Evolutionary conservation across 1,140 invertebrate genomes (phyloP).

Genomic region (Apis florea): DNA sequence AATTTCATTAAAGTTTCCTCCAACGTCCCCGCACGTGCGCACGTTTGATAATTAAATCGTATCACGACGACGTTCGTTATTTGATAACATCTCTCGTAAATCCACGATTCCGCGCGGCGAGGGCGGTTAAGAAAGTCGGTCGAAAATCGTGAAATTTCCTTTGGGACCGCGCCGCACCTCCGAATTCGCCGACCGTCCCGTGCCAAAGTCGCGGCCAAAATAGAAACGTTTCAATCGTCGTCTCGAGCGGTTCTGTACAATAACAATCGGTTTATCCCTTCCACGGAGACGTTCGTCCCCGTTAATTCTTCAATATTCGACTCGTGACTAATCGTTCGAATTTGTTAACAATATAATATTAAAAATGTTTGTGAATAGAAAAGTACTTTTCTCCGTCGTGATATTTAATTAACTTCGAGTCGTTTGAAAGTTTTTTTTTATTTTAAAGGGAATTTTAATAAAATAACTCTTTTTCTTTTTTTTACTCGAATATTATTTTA

Average conservation of each 20-base stretch:
- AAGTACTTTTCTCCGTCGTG: too few relatives aligned
- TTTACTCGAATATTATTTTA: too few relatives aligned
- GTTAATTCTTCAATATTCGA: too few relatives aligned
- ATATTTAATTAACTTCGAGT: too few relatives aligned
- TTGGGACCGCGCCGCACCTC: not conserved
- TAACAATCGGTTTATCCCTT: not conserved
- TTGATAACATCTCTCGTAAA: conserved; percentile 14
- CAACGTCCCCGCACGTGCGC: not conserved
- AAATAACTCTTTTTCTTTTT: too few relatives aligned
- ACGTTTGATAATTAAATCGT: conserved; percentile 1
- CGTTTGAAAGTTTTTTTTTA: too few relatives aligned
- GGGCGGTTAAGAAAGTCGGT: conserved; percentile 1
- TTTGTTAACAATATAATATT: too few relatives aligned
- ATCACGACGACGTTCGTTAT: not conserved
- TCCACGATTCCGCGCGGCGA: not conserved
- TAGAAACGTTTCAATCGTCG: not conserved
- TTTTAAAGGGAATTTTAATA: too few relatives aligned
- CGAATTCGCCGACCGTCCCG: conserved; percentile 1
- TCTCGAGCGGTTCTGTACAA: not conserved
- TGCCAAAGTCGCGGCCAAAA: conserved; percentile 8
- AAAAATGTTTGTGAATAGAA: too few relatives aligned
- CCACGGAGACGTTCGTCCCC: not conserved
- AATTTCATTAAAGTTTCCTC: not conserved
- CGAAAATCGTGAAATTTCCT: conserved; percentile 18
- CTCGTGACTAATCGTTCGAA: too few relatives aligned